Evolutionary conservation across 2,888 invertebrate genomes (phyloP), one percentile per base, ranked within the genome.

Genomic region (Xestobium rufovillosum): DNA sequence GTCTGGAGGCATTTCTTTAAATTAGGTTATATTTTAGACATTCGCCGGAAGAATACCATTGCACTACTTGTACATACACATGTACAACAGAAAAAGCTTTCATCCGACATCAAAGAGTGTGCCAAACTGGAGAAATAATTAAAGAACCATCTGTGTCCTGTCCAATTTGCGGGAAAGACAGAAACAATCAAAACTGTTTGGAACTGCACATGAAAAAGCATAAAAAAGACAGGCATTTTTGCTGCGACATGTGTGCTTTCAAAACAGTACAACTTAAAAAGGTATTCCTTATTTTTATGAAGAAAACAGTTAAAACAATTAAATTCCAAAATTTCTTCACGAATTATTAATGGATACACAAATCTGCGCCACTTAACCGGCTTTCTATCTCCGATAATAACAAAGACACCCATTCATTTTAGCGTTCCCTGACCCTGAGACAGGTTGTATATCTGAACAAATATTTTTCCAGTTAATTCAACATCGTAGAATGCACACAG

Each of bases 81-180:
- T 73, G 73, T 49, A 73, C 73, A 12, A 72, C 72, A 42, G 72
- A 72, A 50, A 70, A 70, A 47, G 72, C 73, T 2, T 70, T 71
- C 42, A 63, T 70, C 31, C 66, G 67, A 46, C 73, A 73, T 49
- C 52, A 70, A 34, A 62, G 69, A 39, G 69, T 69, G 45, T 67
- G 69, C 25, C 49, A 49, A 17, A 28, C 40, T 4, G 38, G 38
- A 34, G 45, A 49, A 13, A 53, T 57, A 3, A 63, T 65, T 8
- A 57, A 60, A 31, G 32, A 34, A 6, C 47, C 50, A n/a, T 40
- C 44, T 26, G 35, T 56, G n/a, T 72, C 71, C 42, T 73, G 72
- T 48, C 70, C 71, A 13, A 69, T 73, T 17, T 72, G 72, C 49
- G 72, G 72, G 4, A 71, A 72, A 35, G 72, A 73, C 38, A 59